phyloP scores from a whole-genome alignment of 2,888 invertebrate species.

The Plutella xylostella region DNA sequence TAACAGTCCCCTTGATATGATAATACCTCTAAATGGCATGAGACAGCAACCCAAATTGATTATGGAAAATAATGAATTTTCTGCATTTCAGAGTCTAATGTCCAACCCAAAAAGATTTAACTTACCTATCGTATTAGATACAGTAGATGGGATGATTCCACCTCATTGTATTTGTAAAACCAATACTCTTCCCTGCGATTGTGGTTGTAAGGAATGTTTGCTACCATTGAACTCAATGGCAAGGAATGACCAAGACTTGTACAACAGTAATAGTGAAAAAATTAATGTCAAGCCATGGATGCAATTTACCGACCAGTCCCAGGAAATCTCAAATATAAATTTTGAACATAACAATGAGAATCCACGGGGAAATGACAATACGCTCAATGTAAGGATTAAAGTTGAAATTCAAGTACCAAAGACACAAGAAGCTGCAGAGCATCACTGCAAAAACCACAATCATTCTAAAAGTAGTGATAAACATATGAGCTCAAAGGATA shows the following conservation, averaged over 20 bases:
- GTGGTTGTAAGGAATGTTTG: conserved; percentile 43
- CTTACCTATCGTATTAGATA: too few relatives aligned
- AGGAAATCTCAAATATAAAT: too few relatives aligned
- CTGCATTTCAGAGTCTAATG: neutral
- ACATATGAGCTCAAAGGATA: conserved; percentile 30
- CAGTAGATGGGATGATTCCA: conserved; percentile 26
- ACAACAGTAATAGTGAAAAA: too few relatives aligned
- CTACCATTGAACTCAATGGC: conserved; percentile 16
- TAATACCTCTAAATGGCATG: conserved; percentile 30
- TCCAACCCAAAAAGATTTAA: conserved; percentile 24
- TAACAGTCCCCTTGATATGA: conserved; percentile 35
- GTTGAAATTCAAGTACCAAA: conserved; percentile 51
- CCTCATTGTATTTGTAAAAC: conserved; percentile 41
- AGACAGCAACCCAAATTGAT: conserved; percentile 17
- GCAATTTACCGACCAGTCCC: too few relatives aligned
- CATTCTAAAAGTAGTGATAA: conserved; percentile 23
- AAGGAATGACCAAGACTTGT: neutral
- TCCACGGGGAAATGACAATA: too few relatives aligned
- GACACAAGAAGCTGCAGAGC: conserved; percentile 26
- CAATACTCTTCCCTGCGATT: conserved; percentile 37
- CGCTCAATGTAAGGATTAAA: conserved; percentile 46
- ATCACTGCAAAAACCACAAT: conserved; percentile 22
- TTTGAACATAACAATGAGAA: too few relatives aligned
- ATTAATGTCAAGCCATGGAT: too few relatives aligned
- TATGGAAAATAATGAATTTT: conserved; percentile 22